A percentile compares a stretch with the other conserved stretches of the same genome.
These are phyloP conservation scores for Tautogolabrus adspersus DNA, from an alignment of 2,113 vertebrate species.

Conservation along the genomic window DNA sequence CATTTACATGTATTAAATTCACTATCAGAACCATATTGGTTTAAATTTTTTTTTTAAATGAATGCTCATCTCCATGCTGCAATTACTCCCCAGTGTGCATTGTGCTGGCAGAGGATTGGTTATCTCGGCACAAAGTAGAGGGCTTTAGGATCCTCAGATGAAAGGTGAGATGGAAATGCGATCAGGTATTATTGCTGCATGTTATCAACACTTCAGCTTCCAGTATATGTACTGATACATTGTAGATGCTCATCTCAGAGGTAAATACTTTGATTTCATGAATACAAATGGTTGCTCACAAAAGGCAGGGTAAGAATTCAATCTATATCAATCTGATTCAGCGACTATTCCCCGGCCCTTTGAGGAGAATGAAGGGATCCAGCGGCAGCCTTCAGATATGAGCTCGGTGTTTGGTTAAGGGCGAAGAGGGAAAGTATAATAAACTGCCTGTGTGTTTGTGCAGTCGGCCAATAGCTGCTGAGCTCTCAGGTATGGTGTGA, in stretches of 20 bases:
- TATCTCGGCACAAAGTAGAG: constrained; percentile 72
- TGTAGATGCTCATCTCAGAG: constrained; percentile 76
- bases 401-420: constrained; percentile 70
- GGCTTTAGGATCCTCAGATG: constrained; percentile 77
- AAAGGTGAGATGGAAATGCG: constrained; percentile 78
- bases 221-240: constrained; percentile 66
- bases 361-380: constrained; percentile 67
- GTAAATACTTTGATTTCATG: constrained; percentile 82
- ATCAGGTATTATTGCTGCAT: constrained; percentile 73
- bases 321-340: constrained; percentile 77
- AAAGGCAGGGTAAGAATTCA: constrained; percentile 74
- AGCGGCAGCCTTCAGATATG: constrained; percentile 54
- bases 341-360: constrained; percentile 56
- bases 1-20: constrained; percentile 69
- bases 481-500: constrained; percentile 58
- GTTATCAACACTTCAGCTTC: constrained; percentile 77
- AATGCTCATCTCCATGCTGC: constrained; percentile 56
- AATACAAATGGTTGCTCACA: constrained; percentile 79
- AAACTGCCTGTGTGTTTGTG: constrained; percentile 67
- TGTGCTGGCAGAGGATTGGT: constrained; percentile 62
- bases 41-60: constrained; percentile 72
- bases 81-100: constrained; percentile 63
- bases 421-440: constrained; percentile 65
- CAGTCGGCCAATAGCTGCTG: constrained; percentile 62
- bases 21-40: constrained; percentile 56